Evolutionary conservation across 1,140 invertebrate species (phyloP), one percentile per base, ranked within the genome.

Genomic region (Drosophila arawakana): DNA sequence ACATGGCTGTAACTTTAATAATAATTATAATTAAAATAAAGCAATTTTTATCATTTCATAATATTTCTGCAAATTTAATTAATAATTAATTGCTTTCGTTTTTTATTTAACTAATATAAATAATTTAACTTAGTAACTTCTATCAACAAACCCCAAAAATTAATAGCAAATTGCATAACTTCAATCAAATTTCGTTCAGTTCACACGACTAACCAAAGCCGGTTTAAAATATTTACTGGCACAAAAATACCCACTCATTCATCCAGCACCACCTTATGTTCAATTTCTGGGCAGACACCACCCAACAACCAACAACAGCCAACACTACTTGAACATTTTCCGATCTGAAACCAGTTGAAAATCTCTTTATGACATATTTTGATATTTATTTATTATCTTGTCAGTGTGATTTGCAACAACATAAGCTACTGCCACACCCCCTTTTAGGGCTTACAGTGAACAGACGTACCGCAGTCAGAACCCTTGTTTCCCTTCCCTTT

Each of bases 341-440:
- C 18, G 61, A 44, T 8, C 13, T 50, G 11, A 15, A 30, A 34
- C 62, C 60, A 70, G 47, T 57, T 54, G 70, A 72, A 88, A 89
- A 82, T 82, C 81, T 76, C 76, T 77, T 84, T 91, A 89, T 91
- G 89, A 91, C 88, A 91, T 85, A 91, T 91, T 91, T 91, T 91
- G 76, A 91, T 91, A 91, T 91, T 91, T 91, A 91, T 91, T 91
- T 91, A 91, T 91, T 91, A 91, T 91, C 83, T 80, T 91, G 88
- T 91, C 88, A 84, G 76, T 78, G 55, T 68, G 82, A 91, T 88
- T 91, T 79, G 63, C 68, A 73, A 81, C 60, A 71, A 78, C 80
- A 78, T 73, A 76, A 86, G 76, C 83, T 69, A 79, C 73, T 49
- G 68, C 50, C 69, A 59, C 77, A 73, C 80, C 80, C 54, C 50